A percentile compares a stretch with the other conserved stretches of the same genome.
Conservation (phyloP, 2,797 vertebrate species). For the Cercopithecus hamlyni region DNA sequence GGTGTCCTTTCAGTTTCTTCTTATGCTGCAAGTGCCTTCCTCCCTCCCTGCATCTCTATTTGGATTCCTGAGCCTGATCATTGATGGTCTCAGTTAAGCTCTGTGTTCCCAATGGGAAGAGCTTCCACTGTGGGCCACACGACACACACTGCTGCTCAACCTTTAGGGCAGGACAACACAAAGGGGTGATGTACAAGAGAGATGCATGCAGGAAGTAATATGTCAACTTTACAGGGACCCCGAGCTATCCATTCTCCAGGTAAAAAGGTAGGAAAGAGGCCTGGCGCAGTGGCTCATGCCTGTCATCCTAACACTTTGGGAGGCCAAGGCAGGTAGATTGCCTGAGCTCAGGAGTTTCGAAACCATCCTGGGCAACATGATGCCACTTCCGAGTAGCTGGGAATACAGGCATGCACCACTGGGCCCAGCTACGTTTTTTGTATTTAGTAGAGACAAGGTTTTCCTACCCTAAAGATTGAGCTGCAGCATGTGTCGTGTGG, state of each 20-base stretch:
- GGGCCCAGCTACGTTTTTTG: too few species aligned
- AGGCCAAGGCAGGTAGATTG: too few species aligned
- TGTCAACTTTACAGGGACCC: background rate
- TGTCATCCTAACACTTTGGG: too few species aligned
- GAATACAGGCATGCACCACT: too few species aligned
- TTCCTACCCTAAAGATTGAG: too few species aligned
- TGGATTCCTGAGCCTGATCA: background rate
- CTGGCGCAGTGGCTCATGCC: too few species aligned
- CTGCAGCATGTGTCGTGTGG: too few species aligned
- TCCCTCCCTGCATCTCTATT: background rate
- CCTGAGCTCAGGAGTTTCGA: too few species aligned
- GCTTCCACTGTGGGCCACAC: rapidly evolving
- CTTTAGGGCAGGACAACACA: background rate
- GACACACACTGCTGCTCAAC: background rate
- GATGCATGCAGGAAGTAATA: background rate
- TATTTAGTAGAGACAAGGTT: too few species aligned
- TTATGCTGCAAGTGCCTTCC: background rate
- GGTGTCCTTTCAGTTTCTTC: background rate
- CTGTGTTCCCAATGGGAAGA: background rate
- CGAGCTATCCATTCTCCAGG: background rate
- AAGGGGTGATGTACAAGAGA: rapidly evolving
- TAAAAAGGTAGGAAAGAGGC: background rate
- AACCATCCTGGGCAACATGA: too few species aligned
- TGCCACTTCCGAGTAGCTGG: too few species aligned
- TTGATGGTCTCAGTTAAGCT: background rate